Evolutionary conservation across 2,797 vertebrate species (phyloP).

Genomic region (Enteromius argenteus): DNA sequence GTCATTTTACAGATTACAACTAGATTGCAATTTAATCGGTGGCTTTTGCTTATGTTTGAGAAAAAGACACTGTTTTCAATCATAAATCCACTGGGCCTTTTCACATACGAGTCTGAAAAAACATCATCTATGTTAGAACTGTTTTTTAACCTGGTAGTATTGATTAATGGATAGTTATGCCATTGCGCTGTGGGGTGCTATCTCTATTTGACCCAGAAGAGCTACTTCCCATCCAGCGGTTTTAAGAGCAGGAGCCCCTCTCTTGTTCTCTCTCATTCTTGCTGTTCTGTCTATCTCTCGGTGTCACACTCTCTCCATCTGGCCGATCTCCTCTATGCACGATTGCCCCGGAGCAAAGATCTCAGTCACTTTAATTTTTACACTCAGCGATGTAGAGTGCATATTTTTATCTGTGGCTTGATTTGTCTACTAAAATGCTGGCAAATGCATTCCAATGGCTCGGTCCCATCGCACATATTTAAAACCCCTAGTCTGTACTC

Average conservation of each 20-base stretch:
- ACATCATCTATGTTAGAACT: neutral
- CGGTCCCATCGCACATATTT: neutral
- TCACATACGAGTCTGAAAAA: neutral
- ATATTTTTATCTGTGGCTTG: slow-evolving; percentile 3
- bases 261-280: neutral
- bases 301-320: neutral
- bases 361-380: slow-evolving; percentile 13
- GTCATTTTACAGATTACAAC: neutral
- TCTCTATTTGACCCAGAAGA: neutral
- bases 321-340: neutral
- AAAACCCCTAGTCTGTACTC: neutral
- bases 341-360: neutral
- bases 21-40: neutral
- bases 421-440: neutral
- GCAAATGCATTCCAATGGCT: neutral
- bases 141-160: neutral
- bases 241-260: neutral
- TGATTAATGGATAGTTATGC: neutral
- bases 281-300: neutral
- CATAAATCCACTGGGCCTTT: neutral
- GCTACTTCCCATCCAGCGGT: neutral
- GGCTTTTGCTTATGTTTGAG: neutral
- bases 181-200: neutral
- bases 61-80: neutral
- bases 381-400: neutral